Evolutionary conservation across 2,113 vertebrate genomes (phyloP).

Genomic region (Tringa solitaria): DNA sequence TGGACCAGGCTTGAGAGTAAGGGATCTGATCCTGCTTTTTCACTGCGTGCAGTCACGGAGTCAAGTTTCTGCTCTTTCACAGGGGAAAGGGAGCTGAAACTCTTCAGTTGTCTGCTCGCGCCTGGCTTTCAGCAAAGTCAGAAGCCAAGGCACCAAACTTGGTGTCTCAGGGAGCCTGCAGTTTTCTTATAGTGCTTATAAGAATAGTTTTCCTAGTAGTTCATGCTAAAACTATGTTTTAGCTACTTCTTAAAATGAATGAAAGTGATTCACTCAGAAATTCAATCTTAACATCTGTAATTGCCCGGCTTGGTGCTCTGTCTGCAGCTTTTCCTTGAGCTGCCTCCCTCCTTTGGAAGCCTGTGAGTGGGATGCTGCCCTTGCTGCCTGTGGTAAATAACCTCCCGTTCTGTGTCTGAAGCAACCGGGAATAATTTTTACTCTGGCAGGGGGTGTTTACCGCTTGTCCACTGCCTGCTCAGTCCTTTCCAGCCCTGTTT

Average conservation of each 20-base stretch:
- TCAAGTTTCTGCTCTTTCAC: constrained; percentile 2
- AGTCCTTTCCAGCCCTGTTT: background rate
- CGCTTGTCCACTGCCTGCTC: background rate
- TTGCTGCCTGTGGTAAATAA: background rate
- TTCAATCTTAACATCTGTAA: background rate
- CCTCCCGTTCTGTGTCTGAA: accelerated
- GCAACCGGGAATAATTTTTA: accelerated
- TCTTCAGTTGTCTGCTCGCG: background rate
- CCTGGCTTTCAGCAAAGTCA: background rate
- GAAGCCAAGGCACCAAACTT: background rate
- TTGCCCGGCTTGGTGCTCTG: background rate
- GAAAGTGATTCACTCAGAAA: background rate
- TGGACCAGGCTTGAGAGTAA: background rate
- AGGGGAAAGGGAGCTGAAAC: background rate
- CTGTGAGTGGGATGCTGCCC: accelerated
- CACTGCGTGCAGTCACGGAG: accelerated
- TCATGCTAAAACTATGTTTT: background rate
- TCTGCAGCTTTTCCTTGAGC: background rate
- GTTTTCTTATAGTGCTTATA: background rate
- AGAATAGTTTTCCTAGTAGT: background rate
- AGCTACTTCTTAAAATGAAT: background rate
- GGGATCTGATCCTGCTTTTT: background rate
- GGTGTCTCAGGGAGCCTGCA: background rate
- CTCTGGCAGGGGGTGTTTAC: background rate
- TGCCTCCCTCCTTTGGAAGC: background rate